phyloP scores from a whole-genome alignment of 2,888 invertebrate genomes.

The Melanophora roralis region DNA sequence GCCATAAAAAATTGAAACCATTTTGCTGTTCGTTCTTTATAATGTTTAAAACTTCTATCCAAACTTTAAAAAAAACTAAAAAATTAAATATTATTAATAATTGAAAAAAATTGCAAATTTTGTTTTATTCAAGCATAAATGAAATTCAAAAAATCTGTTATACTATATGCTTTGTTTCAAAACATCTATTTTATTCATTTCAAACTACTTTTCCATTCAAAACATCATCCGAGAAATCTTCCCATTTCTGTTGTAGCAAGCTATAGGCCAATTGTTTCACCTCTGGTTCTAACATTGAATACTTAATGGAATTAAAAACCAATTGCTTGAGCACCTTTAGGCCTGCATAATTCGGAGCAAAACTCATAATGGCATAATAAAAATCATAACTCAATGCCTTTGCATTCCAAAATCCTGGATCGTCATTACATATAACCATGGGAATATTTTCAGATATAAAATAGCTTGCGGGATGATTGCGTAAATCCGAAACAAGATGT shows the following conservation, averaged over 20 bases:
- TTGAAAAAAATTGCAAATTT: too few species aligned
- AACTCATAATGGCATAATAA: conserved; percentile 82
- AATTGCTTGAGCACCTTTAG: conserved; percentile 81
- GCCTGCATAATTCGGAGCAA: conserved; percentile 80
- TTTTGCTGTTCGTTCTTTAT: too few species aligned
- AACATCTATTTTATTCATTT: too few species aligned
- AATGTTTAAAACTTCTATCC: too few species aligned
- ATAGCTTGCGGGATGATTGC: conserved; percentile 81
- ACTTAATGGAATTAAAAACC: conserved; percentile 80
- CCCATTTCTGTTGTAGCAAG: conserved; percentile 69
- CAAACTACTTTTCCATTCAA: conserved; percentile 62
- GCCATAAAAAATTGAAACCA: too few species aligned
- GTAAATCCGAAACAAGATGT: conserved; percentile 79
- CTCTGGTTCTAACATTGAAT: conserved; percentile 67
- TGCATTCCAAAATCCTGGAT: conserved; percentile 82
- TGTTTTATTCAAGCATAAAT: too few species aligned
- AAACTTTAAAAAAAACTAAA: too few species aligned
- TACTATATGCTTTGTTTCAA: too few species aligned
- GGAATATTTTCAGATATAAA: conserved; percentile 80
- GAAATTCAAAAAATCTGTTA: too few species aligned
- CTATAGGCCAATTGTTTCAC: conserved; percentile 68
- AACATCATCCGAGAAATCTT: conserved; percentile 70
- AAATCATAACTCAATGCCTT: conserved; percentile 82
- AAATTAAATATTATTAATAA: too few species aligned
- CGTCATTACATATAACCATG: conserved; percentile 82